Evolutionary conservation across 2,113 vertebrate genomes (phyloP).

Genomic region (Salvator merianae): DNA sequence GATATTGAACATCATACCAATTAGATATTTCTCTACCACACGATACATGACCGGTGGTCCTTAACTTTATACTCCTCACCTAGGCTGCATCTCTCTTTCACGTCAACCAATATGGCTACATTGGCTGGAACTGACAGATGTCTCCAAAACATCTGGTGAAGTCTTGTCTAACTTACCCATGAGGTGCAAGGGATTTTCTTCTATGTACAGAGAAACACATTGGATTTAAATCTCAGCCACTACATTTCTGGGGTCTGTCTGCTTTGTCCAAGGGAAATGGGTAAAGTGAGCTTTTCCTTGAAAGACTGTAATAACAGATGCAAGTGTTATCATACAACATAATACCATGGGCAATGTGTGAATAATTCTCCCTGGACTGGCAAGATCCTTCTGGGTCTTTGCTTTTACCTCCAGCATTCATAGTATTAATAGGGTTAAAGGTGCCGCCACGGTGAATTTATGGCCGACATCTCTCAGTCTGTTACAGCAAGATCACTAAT

Average conservation of each 20-base stretch:
- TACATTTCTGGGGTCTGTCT: not conserved
- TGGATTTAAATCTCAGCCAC: not conserved
- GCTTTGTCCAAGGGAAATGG: not conserved
- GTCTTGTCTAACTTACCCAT: not conserved
- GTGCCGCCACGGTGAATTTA: conserved; percentile 90
- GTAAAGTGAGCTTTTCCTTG: conserved; percentile 18
- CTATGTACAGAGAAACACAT: too few relatives aligned
- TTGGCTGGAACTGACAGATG: too few relatives aligned
- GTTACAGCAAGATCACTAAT: conserved; percentile 94
- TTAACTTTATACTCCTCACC: too few relatives aligned
- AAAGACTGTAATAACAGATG: conserved; percentile 33
- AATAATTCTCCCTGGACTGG: conserved; percentile 68
- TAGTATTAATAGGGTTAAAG: conserved; percentile 97
- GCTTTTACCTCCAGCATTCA: conserved; percentile 82
- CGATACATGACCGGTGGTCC: too few relatives aligned
- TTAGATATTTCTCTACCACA: not conserved
- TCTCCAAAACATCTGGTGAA: not conserved
- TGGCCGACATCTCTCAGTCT: conserved; percentile 82
- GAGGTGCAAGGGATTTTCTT: not conserved
- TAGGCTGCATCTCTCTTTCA: too few relatives aligned
- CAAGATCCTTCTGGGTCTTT: conserved; percentile 77
- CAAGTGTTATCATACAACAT: conserved; percentile 58
- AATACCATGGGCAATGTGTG: conserved; percentile 61
- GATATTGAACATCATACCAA: too few relatives aligned
- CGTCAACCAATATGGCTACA: too few relatives aligned